These are phyloP conservation scores for Pelodytes ibericus DNA, from an alignment of 2,797 vertebrate species.

Conservation along the genomic window DNA sequence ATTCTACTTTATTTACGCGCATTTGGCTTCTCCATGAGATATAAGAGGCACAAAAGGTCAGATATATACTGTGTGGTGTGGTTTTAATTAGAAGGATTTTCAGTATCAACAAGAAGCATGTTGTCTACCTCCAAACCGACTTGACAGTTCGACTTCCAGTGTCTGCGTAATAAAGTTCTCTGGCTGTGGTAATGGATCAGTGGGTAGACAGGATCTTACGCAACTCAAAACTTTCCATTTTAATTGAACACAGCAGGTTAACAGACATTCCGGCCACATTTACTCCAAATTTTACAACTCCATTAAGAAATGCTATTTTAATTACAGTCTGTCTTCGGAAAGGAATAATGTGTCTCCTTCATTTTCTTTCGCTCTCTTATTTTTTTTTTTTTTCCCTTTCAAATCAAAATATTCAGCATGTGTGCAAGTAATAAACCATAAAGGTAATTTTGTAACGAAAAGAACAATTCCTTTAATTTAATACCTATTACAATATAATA, in stretches of 20 bases:
- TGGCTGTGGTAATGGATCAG: slow-evolving; percentile 43
- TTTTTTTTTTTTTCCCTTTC: not conserved
- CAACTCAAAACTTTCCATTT: slow-evolving; percentile 38
- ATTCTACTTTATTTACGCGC: slow-evolving; percentile 53
- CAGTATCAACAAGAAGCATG: slow-evolving; percentile 53
- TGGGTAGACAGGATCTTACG: slow-evolving; percentile 48
- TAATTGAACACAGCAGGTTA: slow-evolving; percentile 57
- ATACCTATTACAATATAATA: slow-evolving; percentile 40
- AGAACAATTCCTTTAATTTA: slow-evolving; percentile 34
- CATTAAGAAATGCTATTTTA: slow-evolving; percentile 50
- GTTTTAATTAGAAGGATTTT: slow-evolving; percentile 56
- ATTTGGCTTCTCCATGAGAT: slow-evolving; percentile 40
- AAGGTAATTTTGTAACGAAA: slow-evolving; percentile 37
- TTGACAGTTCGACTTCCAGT: slow-evolving; percentile 35
- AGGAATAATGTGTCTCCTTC: slow-evolving; percentile 22
- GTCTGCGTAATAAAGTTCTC: slow-evolving; percentile 47
- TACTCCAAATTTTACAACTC: slow-evolving; percentile 50
- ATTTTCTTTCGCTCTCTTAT: no score
- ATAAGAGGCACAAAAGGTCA: slow-evolving; percentile 53
- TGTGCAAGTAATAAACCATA: slow-evolving; percentile 25
- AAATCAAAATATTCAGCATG: slow-evolving; percentile 35
- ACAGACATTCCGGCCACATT: slow-evolving; percentile 57
- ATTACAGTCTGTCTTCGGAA: slow-evolving; percentile 34
- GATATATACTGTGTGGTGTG: slow-evolving; percentile 46
- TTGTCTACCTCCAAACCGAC: slow-evolving; percentile 16